phyloP scores from a whole-genome alignment of 1,140 invertebrate genomes.

The Latrodectus geometricus region DNA sequence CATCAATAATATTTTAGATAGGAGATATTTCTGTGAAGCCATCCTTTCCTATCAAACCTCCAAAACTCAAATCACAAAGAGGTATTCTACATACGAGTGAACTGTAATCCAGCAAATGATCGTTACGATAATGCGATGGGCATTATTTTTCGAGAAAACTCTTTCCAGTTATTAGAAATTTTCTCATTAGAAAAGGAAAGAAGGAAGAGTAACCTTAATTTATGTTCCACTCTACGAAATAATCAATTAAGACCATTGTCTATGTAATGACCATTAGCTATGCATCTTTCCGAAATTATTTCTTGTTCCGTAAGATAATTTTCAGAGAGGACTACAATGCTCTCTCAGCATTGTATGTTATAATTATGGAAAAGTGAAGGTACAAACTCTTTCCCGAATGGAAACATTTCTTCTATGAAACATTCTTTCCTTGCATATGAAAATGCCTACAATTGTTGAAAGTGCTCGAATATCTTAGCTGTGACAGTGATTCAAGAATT shows the following conservation, averaged over 20 bases:
- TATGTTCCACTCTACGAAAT: slow-evolving; percentile 52
- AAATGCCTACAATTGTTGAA: too few species aligned
- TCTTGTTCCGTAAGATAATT: slow-evolving; percentile 31
- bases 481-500: too few species aligned
- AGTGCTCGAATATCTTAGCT: too few species aligned
- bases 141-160: slow-evolving; percentile 42
- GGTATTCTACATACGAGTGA: not conserved
- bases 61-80: slow-evolving; percentile 36
- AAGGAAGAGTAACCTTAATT: slow-evolving; percentile 29
- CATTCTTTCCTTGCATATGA: not conserved
- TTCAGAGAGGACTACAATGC: slow-evolving; percentile 9
- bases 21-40: slow-evolving; percentile 7
- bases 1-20: not conserved
- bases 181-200: slow-evolving; percentile 38
- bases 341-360: slow-evolving; percentile 37
- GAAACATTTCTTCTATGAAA: slow-evolving; percentile 31
- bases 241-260: slow-evolving; percentile 62
- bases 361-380: slow-evolving; percentile 53
- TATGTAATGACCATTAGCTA: slow-evolving; percentile 23
- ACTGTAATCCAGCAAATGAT: slow-evolving; percentile 30
- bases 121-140: slow-evolving; percentile 44
- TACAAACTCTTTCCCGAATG: not conserved
- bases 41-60: not conserved
- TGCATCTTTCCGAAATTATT: slow-evolving; percentile 31
- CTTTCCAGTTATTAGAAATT: slow-evolving; percentile 45